Conservation (phyloP, 30 jellyfish, hydroid and myxozoan species). For the Aurelia sp. region DNA sequence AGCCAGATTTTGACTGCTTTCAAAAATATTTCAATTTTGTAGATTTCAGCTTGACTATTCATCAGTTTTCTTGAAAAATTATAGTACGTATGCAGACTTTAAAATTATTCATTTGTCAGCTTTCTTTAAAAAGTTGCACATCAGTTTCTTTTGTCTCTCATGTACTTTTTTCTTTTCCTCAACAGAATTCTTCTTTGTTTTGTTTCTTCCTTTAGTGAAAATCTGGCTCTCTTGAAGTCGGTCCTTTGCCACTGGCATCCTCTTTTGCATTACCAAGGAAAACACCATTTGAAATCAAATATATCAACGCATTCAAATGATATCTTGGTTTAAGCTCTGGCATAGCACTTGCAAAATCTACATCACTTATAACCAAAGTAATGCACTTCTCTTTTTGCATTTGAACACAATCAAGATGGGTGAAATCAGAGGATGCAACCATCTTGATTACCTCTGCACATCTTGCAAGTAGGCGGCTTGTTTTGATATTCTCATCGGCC, state of each 20-base stretch:
- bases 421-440: too few species aligned
- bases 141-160: neutral
- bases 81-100: too few species aligned
- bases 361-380: neutral
- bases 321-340: neutral
- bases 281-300: neutral
- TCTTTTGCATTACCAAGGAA: neutral
- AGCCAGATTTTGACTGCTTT: too few species aligned
- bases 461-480: too few species aligned
- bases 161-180: neutral
- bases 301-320: neutral
- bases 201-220: neutral
- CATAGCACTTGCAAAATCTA: neutral
- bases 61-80: too few species aligned
- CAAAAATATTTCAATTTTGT: too few species aligned
- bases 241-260: neutral
- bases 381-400: neutral
- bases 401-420: too few species aligned
- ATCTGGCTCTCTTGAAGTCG: neutral
- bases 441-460: too few species aligned
- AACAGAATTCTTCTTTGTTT: neutral
- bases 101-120: too few species aligned
- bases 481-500: too few species aligned
- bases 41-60: too few species aligned
- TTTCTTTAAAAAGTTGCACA: neutral